These are phyloP conservation scores for Coenonympha glycerion DNA, from an alignment of 2,888 invertebrate species.

Conservation along the genomic window DNA sequence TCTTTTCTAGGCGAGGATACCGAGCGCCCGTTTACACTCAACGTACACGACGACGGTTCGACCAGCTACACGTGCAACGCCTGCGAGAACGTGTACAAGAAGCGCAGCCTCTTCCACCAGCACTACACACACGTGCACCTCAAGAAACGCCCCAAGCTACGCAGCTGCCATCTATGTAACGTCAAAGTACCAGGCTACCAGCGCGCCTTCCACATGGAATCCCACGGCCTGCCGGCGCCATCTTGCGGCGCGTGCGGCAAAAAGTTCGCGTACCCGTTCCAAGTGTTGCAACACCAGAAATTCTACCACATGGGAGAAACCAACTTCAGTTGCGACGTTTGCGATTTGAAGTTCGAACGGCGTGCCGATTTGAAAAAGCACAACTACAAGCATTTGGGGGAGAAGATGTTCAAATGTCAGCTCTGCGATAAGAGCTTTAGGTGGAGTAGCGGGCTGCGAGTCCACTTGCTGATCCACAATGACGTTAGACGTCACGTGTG, in stretches of 20 bases:
- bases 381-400: not conserved
- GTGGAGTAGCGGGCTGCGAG: not conserved
- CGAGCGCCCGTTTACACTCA: conserved; percentile 9
- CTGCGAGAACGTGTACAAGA: conserved; percentile 37
- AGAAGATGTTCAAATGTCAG: not conserved
- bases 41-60: conserved; percentile 23
- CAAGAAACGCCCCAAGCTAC: conserved; percentile 36
- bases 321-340: conserved; percentile 30
- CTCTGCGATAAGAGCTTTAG: not conserved
- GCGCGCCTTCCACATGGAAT: conserved; percentile 39
- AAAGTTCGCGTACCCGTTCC: conserved; percentile 43
- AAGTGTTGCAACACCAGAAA: conserved; percentile 47
- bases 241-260: conserved; percentile 44
- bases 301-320: conserved; percentile 49
- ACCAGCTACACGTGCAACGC: conserved; percentile 35
- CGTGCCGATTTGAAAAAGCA: not conserved
- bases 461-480: not conserved
- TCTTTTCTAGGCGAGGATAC: conserved; percentile 9
- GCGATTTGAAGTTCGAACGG: not conserved
- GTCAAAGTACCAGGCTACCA: conserved; percentile 36
- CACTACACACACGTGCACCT: conserved; percentile 46
- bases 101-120: conserved; percentile 40
- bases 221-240: conserved; percentile 40
- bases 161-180: conserved; percentile 44
- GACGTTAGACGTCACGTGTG: not conserved